These are phyloP conservation scores for Trididemnum clinides DNA, from an alignment of 23 tunicate genomes.

Conservation along the genomic window DNA sequence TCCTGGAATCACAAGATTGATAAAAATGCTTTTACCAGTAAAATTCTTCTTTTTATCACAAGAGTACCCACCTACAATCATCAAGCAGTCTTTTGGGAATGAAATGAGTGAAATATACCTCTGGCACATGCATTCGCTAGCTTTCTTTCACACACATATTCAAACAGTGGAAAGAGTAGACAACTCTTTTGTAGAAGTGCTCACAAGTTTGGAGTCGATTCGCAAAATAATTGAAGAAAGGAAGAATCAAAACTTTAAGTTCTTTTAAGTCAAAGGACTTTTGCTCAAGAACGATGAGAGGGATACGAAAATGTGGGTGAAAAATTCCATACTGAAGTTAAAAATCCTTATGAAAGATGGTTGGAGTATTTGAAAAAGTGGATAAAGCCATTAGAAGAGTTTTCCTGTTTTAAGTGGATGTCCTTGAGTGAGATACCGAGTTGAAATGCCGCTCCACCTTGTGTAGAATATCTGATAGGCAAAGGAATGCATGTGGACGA, in stretches of 20 bases:
- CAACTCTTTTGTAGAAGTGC: slow-evolving; percentile 20
- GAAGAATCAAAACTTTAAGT: not conserved
- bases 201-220: slow-evolving; percentile 10
- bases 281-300: not conserved
- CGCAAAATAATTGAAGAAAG: slow-evolving; percentile 7
- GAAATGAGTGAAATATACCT: too few species aligned
- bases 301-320: not conserved
- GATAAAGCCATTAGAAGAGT: slow-evolving; percentile 19
- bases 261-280: not conserved
- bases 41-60: slow-evolving; percentile 2
- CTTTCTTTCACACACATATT: slow-evolving; percentile 13
- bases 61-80: too few species aligned
- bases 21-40: slow-evolving; percentile 1
- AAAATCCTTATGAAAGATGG: slow-evolving; percentile 21
- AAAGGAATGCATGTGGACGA: too few species aligned
- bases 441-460: not conserved
- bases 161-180: slow-evolving; percentile 4
- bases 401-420: slow-evolving; percentile 23
- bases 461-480: too few species aligned
- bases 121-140: too few species aligned
- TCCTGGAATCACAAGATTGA: slow-evolving; percentile 19
- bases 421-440: slow-evolving; percentile 14
- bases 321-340: not conserved
- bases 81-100: too few species aligned
- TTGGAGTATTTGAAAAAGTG: slow-evolving; percentile 24